Conservation (phyloP, 2,797 vertebrate genomes). For the Acanthopagrus latus region DNA sequence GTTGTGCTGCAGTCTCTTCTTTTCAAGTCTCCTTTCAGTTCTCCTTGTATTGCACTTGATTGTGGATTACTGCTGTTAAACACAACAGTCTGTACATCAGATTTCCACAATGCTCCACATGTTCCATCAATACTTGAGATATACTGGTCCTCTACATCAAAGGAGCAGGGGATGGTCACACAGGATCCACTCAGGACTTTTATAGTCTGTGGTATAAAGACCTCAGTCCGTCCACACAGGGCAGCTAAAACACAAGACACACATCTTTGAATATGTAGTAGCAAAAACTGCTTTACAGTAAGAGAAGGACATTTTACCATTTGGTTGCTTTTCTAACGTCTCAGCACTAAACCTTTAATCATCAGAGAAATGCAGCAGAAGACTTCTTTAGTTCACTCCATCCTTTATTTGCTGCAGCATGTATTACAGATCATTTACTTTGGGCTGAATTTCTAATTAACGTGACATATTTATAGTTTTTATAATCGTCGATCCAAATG, state of each 20-base stretch:
- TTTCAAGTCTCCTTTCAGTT: neutral
- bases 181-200: conserved; percentile 41
- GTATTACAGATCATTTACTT: no score
- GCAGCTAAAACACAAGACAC: conserved; percentile 32
- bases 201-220: neutral
- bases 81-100: rapidly evolving
- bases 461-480: no score
- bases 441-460: no score
- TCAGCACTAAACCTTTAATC: no score
- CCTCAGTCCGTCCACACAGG: no score
- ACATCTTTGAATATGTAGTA: neutral
- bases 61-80: conserved; percentile 9
- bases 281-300: neutral
- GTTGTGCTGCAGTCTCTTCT: conserved; percentile 56
- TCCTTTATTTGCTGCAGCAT: no score
- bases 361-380: no score
- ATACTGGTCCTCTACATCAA: rapidly evolving
- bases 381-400: no score
- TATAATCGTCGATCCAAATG: no score
- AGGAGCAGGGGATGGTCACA: conserved; percentile 56
- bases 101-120: conserved; percentile 28
- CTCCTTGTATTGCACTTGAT: neutral
- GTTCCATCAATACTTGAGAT: rapidly evolving
- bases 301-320: neutral
- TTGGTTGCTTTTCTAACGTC: neutral